Base-by-base conservation (phyloP, 2,113 vertebrate genomes). In the Hyaena hyaena region DNA sequence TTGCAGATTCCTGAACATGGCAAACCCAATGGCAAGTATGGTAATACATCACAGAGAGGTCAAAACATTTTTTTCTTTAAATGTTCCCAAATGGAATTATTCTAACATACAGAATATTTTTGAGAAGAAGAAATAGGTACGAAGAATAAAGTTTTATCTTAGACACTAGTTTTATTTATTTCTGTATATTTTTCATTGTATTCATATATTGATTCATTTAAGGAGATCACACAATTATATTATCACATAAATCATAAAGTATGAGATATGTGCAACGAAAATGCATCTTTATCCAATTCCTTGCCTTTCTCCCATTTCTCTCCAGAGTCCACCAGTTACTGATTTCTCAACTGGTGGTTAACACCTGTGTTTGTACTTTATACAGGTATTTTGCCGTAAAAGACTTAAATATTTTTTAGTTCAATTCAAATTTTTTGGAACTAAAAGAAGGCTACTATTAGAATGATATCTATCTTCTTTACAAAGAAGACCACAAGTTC, bases 31-130 rank as follows among this genome's bases (percentile, higher is more conserved):
- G 28, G 50, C 58, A 80, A 74, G n/a, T 48, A 63, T 4, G 14
- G 81, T 31, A 80, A 95, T 97, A 97, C 96, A 97, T 97, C 91
- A 96, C n/a, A 39, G n/a, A 50, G n/a, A 86, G 48, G 74, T 65
- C 83, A 66, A 66, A 96, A 88, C 31, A 66, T 69, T 96, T 88
- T 88, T 68, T 90, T 43, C 66, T 89, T 91, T 14, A 92, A 95
- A 94, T 87, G 95, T 90, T 93, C 35, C 50, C 17, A 91, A 95
- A 79, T 86, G 50, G 11, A 94, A 89, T 55, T 89, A 89, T 79
- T 35, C 77, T 81, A 35, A 89, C 55, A 63, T 43, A 26, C 11
- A 53, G 63, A 48, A n/a, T 39, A 91, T 80, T 55, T 86, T 74
- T 16, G 3, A 63, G 58, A 24, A 28, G 93, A 43, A 87, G 8